Percentiles rank a stretch among this genome's conserved stretches.
Evolutionary conservation across 2,113 vertebrate species (phyloP).

Genomic region (Callionymus lyra): DNA sequence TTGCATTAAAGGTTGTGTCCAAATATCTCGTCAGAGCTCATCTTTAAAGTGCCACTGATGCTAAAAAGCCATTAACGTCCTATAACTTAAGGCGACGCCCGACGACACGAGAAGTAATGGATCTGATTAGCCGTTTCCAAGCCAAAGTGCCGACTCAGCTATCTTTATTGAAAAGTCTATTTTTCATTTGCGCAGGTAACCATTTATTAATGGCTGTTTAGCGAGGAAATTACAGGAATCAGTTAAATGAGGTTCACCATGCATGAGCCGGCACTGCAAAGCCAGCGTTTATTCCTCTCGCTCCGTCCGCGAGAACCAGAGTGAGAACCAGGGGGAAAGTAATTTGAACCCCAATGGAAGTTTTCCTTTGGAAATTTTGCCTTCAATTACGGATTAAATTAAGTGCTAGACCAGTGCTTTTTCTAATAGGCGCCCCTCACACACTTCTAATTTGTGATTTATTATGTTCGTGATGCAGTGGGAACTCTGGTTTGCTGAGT

Average conservation of each 20-base stretch:
- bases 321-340: constrained; percentile 63
- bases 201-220: constrained; percentile 56
- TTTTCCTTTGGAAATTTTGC: constrained; percentile 67
- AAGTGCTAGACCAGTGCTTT: constrained; percentile 58
- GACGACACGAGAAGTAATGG: constrained; percentile 1
- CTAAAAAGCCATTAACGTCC: not conserved
- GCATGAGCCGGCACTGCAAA: constrained; percentile 42
- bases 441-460: constrained; percentile 60
- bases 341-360: constrained; percentile 67
- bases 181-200: constrained; percentile 40
- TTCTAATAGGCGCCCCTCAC: constrained; percentile 15
- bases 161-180: constrained; percentile 15
- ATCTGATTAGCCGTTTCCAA: constrained; percentile 8
- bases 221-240: constrained; percentile 50
- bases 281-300: constrained; percentile 68
- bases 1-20: no score
- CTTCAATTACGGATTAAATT: constrained; percentile 68
- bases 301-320: constrained; percentile 40
- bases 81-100: not conserved
- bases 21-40: no score
- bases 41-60: not conserved
- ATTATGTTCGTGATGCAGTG: constrained; percentile 53
- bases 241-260: constrained; percentile 49
- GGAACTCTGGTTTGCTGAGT: constrained; percentile 15
- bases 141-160: constrained; percentile 7